Conservation (phyloP, 2,888 invertebrate genomes). For the Thyatira batis region DNA sequence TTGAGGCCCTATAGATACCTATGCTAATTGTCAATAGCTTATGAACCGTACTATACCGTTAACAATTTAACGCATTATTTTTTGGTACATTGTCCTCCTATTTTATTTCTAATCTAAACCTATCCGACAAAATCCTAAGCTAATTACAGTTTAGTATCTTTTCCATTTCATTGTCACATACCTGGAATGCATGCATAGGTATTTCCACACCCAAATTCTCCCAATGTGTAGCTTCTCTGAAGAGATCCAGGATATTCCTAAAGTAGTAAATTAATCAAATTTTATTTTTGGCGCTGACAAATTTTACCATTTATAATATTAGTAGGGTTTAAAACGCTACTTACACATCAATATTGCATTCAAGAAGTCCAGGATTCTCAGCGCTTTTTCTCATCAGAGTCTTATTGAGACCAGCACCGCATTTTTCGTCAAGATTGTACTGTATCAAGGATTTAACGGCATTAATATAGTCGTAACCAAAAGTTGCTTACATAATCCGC, state of each 20-base stretch:
- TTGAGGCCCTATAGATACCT: no score
- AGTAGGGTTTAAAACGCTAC: no score
- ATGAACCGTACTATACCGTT: no score
- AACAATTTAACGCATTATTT: no score
- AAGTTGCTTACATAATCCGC: no score
- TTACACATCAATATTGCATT: conserved; percentile 91
- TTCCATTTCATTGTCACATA: conserved; percentile 35
- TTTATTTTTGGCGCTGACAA: neutral
- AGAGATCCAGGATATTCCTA: conserved; percentile 85
- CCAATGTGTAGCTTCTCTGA: conserved; percentile 89
- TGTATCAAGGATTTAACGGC: conserved; percentile 25
- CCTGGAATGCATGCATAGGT: conserved; percentile 85
- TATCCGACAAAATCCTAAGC: no score
- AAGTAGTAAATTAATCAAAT: conserved; percentile 23
- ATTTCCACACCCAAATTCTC: conserved; percentile 86
- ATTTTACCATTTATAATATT: neutral
- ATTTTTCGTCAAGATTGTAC: conserved; percentile 84
- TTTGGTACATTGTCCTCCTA: no score
- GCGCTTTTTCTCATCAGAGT: conserved; percentile 88
- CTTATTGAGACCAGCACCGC: conserved; percentile 83
- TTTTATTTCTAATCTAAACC: no score
- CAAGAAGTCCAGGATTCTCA: conserved; percentile 85
- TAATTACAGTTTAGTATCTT: no score
- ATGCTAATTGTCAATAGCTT: no score
- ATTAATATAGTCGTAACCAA: neutral